Evolutionary conservation across 53 echinoderm and acorn worm species (phyloP), one percentile per base, ranked within the genome.

Genomic region (Paracentrotus lividus): DNA sequence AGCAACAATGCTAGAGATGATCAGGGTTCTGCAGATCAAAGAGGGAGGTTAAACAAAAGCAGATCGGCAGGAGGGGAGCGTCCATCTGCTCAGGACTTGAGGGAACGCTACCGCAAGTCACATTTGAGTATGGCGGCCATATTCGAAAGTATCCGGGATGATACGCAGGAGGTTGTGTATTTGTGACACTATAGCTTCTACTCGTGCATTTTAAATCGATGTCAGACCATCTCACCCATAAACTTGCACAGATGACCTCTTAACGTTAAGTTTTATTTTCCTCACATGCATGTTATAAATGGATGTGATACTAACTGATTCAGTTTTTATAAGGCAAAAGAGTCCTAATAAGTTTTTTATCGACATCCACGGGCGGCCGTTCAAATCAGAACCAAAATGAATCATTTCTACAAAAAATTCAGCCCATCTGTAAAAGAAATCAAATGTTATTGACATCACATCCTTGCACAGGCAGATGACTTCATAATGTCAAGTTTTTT

Each of bases 101-200:
- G 92, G 54, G 92, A 92, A 81, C 59, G 56, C 8, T 92, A 92
- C 24, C 81, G 84, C 10, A 92, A 92, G 40, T 92, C 92, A 40
- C 92, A 81, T 57, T 81, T 92, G 24, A 92, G 92, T 60, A 92
- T 92, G 92, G 92, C 92, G 14, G 92, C 92, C 92, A 92, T 92
- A 31, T 92, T 92, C 31, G 78, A 92, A 60, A 92, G 92, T 42
- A 92, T 92, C 49, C 57, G 81, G 12, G 92, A 92, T 77, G 92
- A 92, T 57, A 38, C 78, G 4, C 92, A 92, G 21, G 92, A 92
- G 42, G 92, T 92, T 0, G 92, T 92, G 24, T 92, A 52, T 42
- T 38, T 92, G 58, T 92, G 58, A 92, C 24, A 47, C 12, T 4
- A 36, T 5, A 4, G 40, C 14, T 76, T 0, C n/a, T n/a, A n/a